Evolutionary conservation across 2,113 vertebrate species (phyloP), one percentile per base, ranked within the genome.

Genomic region (Pangasianodon hypophthalmus): DNA sequence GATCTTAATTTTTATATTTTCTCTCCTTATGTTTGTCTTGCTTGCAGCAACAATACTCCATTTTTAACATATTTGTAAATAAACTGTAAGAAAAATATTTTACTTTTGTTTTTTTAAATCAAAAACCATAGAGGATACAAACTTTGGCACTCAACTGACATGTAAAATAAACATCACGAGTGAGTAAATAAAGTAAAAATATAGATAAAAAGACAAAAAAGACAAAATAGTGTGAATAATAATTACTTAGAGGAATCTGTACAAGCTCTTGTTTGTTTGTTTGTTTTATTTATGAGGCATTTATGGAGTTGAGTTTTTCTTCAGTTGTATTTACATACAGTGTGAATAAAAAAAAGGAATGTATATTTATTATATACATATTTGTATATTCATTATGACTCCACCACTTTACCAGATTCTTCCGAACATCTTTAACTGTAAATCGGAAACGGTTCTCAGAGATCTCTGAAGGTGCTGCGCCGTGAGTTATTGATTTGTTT

Each of bases 401-500:
- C 44, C 21, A 13, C 21, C 19, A 32, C 29, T 32, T n/a, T 29
- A 80, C 24, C 77, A n/a, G 24, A 16, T 81, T 81, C 16, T n/a
- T 9, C 6, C 29, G 24, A 19, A 54, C 29, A 9, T 80, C 50
- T 32, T 32, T 32, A 80, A 48, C 3, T 14, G n/a, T 50, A 73
- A 73, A 73, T 7, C 41, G 18, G 19, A 50, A 50, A 48, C 37
- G 6, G 21, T 77, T 46, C 37, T 77, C 9, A 1, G n/a, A 83
- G n/a, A 18, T 2, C 44, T 50, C 7, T 6, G 2, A 52, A 52
- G 48, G 18, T 21, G 3, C 26, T 1, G 29, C 19, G 48, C 54
- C 4, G 6, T 32, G 29, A 81, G 79, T 81, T 81, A 81, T 18
- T 81, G 79, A 54, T 81, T 54, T 54, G 79, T 81, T 81, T 54